These are phyloP conservation scores for Chrysaora quinquecirrha DNA, from an alignment of 30 jellyfish, hydroid and myxozoan species.

Conservation along the genomic window DNA sequence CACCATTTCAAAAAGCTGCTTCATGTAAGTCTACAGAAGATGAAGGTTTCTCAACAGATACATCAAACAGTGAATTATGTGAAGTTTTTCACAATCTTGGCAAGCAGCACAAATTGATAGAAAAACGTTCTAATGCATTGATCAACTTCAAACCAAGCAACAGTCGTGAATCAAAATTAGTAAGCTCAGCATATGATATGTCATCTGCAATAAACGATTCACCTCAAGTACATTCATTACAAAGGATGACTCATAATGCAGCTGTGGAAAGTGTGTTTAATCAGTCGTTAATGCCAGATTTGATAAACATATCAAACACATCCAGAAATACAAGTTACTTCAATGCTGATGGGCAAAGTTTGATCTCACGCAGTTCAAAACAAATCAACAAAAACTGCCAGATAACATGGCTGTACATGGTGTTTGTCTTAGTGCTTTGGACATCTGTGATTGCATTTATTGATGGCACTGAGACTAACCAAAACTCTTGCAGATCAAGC, in stretches of 20 bases:
- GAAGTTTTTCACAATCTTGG: slow-evolving; percentile 9
- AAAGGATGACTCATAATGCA: background rate
- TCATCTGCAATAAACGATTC: slow-evolving; percentile 35
- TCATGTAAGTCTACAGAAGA: slow-evolving; percentile 39
- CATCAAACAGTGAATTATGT: slow-evolving; percentile 31
- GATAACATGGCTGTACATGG: slow-evolving; percentile 32
- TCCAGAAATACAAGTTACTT: slow-evolving; percentile 63
- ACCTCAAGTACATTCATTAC: background rate
- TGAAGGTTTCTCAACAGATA: slow-evolving; percentile 24
- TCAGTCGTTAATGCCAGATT: background rate
- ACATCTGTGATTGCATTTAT: slow-evolving; percentile 41
- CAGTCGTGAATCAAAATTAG: slow-evolving; percentile 25
- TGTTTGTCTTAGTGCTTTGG: slow-evolving; percentile 27
- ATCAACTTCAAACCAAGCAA: slow-evolving; percentile 52
- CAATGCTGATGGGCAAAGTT: slow-evolving; percentile 50
- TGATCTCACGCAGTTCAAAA: background rate
- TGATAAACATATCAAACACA: slow-evolving; percentile 23
- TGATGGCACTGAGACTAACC: slow-evolving; percentile 42
- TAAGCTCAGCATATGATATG: slow-evolving; percentile 35
- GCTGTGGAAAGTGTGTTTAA: background rate
- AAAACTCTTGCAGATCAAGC: slow-evolving; percentile 38
- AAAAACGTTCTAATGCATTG: slow-evolving; percentile 49
- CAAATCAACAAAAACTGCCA: background rate
- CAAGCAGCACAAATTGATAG: slow-evolving; percentile 47
- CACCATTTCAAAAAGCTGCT: too few relatives aligned